These are phyloP conservation scores for Apantesis nais DNA, from an alignment of 2,888 invertebrate species.

Conservation along the genomic window DNA sequence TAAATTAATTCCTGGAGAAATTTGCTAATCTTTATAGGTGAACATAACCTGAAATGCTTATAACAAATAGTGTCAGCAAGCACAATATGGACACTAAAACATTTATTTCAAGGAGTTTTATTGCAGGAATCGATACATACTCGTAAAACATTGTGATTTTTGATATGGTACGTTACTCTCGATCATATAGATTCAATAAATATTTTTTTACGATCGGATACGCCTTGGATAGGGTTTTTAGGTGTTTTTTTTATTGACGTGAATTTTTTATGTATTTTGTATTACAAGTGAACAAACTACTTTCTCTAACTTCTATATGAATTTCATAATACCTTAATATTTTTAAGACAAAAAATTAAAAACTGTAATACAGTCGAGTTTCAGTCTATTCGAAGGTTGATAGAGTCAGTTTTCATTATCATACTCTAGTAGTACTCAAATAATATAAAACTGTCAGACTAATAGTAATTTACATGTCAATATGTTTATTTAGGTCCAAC, in stretches of 20 bases:
- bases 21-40: neutral
- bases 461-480: too few relatives aligned
- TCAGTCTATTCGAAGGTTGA: too few relatives aligned
- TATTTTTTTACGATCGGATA: conserved; percentile 15
- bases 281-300: neutral
- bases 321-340: neutral
- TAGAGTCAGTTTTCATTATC: neutral
- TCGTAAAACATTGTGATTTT: conserved; percentile 22
- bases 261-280: neutral
- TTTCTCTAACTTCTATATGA: neutral
- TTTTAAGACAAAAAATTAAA: neutral
- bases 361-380: neutral
- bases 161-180: conserved; percentile 7
- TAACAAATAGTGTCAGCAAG: neutral
- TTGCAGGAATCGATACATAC: conserved; percentile 9
- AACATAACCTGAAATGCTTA: neutral
- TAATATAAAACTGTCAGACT: neutral
- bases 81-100: conserved; percentile 2
- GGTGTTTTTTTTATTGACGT: conserved; percentile 2
- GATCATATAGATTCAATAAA: conserved; percentile 19
- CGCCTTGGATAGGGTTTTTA: neutral
- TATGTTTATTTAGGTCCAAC: too few relatives aligned
- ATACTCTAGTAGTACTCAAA: neutral
- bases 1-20: neutral
- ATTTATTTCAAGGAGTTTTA: conserved; percentile 4